Base-by-base conservation (phyloP, 2,888 invertebrate genomes). In the Pyrochroa serraticornis region DNA sequence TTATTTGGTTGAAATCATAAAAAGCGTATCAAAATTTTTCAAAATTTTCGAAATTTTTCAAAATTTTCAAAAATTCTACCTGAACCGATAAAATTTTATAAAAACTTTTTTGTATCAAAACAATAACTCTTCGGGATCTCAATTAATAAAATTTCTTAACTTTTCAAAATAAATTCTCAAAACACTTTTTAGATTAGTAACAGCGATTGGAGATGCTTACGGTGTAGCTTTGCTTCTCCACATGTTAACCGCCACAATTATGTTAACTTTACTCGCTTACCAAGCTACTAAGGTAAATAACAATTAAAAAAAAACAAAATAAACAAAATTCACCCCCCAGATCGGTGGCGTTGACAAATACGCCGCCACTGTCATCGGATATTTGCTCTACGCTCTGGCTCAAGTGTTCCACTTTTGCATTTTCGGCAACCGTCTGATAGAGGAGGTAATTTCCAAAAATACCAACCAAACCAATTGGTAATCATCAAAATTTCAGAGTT, bases 361-460 rank as follows among this genome's bases (percentile, higher is more conserved):
- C 72, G 89, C 92, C 1, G 87, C 90, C 51, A 88, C 90, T 56
- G 90, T 90, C 0, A 77, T 93, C 48, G 93, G 93, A 0, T 93
- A 93, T 72, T 79, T 93, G 56, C 76, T 88, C 57, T 93, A 93
- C 77, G 87, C 92, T 0, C 80, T 93, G 44, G 92, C 89, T 0
- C 93, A 93, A 81, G 92, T 93, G 48, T 93, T 93, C 73, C 86
- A 91, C 64, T 93, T 93, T 80, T 93, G 93, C 75, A 91, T 93
- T 66, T 92, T 91, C 69, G 93, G 93, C 10, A 93, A 93, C 75
- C 83, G 91, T 46, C 83, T 93, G 12, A 93, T 93, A 75, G 93
- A 93, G 82, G 93, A 93, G 22, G 22, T 22, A 22, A 22, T 3
- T 22, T 87, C 92, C 92, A 75, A 75, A 64, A 64, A 2, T n/a